Evolutionary conservation across 2,797 vertebrate species (phyloP).

Genomic region (Oryzias dopingdopingensis): DNA sequence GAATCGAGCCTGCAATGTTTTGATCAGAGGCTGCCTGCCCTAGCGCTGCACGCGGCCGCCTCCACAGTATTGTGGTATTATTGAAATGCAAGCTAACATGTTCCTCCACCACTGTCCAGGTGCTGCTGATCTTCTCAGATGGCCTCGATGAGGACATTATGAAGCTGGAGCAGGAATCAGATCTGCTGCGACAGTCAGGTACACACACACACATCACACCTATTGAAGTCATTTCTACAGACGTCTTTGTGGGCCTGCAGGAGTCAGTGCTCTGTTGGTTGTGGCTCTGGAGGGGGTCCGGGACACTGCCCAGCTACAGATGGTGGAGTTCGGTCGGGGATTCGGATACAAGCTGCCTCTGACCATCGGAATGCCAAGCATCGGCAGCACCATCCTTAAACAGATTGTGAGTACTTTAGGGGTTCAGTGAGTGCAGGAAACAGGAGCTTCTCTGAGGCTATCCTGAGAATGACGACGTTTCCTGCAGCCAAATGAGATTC

Average conservation of each 20-base stretch:
- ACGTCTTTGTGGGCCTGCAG: constrained; percentile 55
- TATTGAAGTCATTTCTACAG: no score
- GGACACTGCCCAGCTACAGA: constrained; percentile 75
- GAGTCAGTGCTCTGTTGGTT: constrained; percentile 79
- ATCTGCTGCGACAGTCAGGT: constrained; percentile 66
- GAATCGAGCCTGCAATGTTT: no score
- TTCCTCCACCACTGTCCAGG: constrained; percentile 54
- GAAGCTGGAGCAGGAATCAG: constrained; percentile 67
- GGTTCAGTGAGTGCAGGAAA: no score
- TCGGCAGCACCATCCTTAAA: constrained; percentile 76
- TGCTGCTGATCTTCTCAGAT: constrained; percentile 87
- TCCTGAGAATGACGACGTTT: no score
- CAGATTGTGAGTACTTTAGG: constrained; percentile 82
- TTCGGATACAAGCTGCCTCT: constrained; percentile 80
- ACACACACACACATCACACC: background rate
- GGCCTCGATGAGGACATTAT: constrained; percentile 80
- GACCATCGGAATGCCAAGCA: constrained; percentile 75
- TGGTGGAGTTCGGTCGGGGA: constrained; percentile 89
- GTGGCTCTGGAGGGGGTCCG: constrained; percentile 80
- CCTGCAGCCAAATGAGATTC: no score
- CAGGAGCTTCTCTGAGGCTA: no score
- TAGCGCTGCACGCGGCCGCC: no score
- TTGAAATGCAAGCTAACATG: background rate
- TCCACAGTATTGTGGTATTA: no score
- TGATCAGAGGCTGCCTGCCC: no score